phyloP scores from a whole-genome alignment of 1,140 invertebrate genomes.

The Plutomurus gul region DNA sequence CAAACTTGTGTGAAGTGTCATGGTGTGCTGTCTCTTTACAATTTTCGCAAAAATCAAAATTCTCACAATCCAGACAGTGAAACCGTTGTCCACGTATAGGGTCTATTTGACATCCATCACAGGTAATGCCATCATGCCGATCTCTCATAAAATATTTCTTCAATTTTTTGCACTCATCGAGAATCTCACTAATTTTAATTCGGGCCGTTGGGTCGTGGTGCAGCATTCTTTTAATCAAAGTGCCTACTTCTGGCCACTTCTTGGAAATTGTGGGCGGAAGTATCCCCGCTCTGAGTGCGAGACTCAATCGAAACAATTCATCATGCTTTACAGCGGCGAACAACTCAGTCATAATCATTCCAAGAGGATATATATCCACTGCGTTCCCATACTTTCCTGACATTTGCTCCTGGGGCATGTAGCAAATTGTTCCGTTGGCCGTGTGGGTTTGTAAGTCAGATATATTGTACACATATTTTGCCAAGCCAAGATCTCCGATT shows the following conservation, averaged over 20 bases:
- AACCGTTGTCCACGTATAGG: background rate
- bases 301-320: background rate
- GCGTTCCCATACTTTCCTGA: background rate
- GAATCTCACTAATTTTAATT: background rate
- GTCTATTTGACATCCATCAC: background rate
- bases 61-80: background rate
- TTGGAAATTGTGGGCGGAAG: background rate
- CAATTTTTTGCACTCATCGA: background rate
- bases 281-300: background rate
- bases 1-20: background rate
- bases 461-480: constrained; percentile 60
- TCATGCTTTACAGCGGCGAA: background rate
- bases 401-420: background rate
- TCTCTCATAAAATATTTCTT: background rate
- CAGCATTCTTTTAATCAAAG: background rate
- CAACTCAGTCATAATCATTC: background rate
- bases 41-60: background rate
- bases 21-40: background rate
- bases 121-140: background rate
- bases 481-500: constrained; percentile 96
- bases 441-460: background rate
- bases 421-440: background rate
- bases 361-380: background rate
- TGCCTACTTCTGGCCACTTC: background rate
- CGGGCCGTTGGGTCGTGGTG: background rate